A percentile compares a stretch with the other conserved stretches of the same genome.
These are phyloP conservation scores for Apis florea DNA, from an alignment of 1,140 invertebrate species.

Conservation along the genomic window DNA sequence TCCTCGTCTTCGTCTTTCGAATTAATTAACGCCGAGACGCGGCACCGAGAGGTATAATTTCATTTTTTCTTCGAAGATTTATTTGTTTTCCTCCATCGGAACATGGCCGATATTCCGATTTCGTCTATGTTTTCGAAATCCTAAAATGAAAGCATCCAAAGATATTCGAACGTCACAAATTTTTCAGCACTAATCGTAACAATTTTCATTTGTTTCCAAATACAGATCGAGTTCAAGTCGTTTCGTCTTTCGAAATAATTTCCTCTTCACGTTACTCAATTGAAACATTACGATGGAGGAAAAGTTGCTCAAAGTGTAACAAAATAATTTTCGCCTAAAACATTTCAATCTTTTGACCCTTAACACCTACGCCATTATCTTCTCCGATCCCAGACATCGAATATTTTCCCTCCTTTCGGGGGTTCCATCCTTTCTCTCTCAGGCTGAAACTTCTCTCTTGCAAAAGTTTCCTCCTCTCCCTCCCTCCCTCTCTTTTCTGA, in stretches of 20 bases:
- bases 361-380: neutral
- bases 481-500: neutral
- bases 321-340: no score
- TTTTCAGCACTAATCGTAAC: no score
- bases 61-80: neutral
- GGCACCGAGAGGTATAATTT: slow-evolving; percentile 31
- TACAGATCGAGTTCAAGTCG: no score
- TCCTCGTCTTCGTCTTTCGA: slow-evolving; percentile 2
- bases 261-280: no score
- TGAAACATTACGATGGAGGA: no score
- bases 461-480: neutral
- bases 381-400: neutral
- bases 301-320: no score
- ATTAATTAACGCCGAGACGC: slow-evolving; percentile 50
- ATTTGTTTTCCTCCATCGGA: neutral
- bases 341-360: neutral
- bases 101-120: neutral
- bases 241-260: no score
- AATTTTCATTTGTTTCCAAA: no score
- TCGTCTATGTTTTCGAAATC: neutral
- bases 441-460: neutral
- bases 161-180: no score
- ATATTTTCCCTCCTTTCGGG: slow-evolving; percentile 14
- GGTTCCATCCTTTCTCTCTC: neutral
- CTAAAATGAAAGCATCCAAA: no score